phyloP scores from a whole-genome alignment of 2,113 vertebrate species.

The Gnathonemus longibarbis region DNA sequence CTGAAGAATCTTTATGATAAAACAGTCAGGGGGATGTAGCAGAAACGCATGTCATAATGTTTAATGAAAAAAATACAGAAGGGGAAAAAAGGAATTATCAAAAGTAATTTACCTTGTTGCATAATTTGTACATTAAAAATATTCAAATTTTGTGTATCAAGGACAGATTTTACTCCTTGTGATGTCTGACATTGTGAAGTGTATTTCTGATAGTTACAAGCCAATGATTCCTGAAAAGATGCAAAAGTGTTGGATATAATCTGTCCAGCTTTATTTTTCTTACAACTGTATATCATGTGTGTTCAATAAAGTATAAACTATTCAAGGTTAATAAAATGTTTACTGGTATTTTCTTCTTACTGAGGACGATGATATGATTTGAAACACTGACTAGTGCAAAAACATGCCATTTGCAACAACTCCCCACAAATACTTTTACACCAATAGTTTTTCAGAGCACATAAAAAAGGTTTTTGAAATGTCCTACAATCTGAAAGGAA shows the following conservation, averaged over 20 bases:
- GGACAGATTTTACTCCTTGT: slow-evolving; percentile 25
- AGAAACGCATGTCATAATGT: slow-evolving; percentile 3
- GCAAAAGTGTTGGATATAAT: slow-evolving; percentile 57
- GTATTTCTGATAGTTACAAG: slow-evolving; percentile 19
- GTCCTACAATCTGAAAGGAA: not conserved
- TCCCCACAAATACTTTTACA: not conserved
- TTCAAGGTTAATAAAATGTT: slow-evolving; percentile 69
- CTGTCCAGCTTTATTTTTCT: slow-evolving; percentile 62
- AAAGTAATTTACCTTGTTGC: slow-evolving; percentile 51
- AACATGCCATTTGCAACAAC: not conserved
- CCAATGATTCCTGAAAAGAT: slow-evolving; percentile 43
- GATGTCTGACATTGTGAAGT: slow-evolving; percentile 49
- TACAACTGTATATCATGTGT: slow-evolving; percentile 70
- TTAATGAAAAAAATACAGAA: not conserved
- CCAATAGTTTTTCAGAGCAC: not conserved
- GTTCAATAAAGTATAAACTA: slow-evolving; percentile 64
- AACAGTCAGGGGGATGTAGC: slow-evolving; percentile 75
- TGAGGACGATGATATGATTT: slow-evolving; percentile 30
- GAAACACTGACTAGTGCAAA: not conserved
- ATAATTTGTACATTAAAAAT: slow-evolving; percentile 44
- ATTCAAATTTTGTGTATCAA: slow-evolving; percentile 11
- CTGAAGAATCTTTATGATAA: slow-evolving; percentile 71
- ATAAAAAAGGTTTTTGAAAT: not conserved
- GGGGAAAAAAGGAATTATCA: not conserved
- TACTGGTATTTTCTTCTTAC: slow-evolving; percentile 68